Base-by-base conservation (phyloP, 2,797 vertebrate species). In the Argyrosomus regius region DNA sequence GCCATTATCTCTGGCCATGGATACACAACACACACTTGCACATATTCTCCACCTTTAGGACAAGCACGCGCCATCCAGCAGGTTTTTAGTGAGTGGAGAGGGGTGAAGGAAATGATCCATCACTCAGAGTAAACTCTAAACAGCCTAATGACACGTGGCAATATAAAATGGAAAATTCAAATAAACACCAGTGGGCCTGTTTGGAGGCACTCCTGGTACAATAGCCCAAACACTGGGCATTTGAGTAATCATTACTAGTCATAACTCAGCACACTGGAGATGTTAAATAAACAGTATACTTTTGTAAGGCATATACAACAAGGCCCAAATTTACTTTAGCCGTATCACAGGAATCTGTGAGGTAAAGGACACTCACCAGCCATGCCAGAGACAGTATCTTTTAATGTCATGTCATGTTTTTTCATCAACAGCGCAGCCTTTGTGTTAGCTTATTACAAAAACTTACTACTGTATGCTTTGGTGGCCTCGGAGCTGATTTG, bases 121-220 rank as follows among this genome's bases (percentile, higher is more conserved):
- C 94, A 95, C 85, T 82, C 84, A 4, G 63, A 56, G 90, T 94
- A 94, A 92, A 94, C 94, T 96, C 90, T 95, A 96, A 96, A 96
- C 95, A 96, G 88, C 90, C 91, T 80, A 94, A 95, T 92, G 95
- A 95, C 95, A 94, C 71, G 83, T 92, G 91, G 94, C 94, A 96
- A 95, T 96, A 96, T 96, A 96, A 96, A 96, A 95, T 96, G 94
- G 95, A 95, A 95, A 95, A 95, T 95, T 96, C 92, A 96, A 96
- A 96, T 96, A 96, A 96, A 96, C 96, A 96, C 87, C 87, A 83
- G 89, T 6, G 60, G 88, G 91, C 88, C 92, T 96, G 95, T 95
- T 96, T 95, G 93, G 92, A 96, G 92, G 94, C 94, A 93, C 89
- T 88, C 79, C 85, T 93, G 91, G 91, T 95, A 96, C 94, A 94